phyloP scores from a whole-genome alignment of 2,888 invertebrate species.

The Machimus rusticus region DNA sequence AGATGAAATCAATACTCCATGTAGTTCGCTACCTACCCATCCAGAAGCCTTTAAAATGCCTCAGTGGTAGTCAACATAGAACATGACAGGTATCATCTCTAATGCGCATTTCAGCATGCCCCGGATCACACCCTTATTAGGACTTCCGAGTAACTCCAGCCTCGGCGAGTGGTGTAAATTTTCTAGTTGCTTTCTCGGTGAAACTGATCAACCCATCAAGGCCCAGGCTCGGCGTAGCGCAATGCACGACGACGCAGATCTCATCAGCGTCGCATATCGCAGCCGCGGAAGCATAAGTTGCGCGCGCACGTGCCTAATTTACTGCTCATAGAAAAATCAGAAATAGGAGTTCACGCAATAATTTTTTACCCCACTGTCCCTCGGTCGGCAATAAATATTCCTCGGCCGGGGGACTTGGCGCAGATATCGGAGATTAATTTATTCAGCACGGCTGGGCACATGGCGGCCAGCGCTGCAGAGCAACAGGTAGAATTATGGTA shows the following conservation, averaged over 20 bases:
- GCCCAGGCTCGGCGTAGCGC: not conserved
- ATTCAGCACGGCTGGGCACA: slow-evolving; percentile 19
- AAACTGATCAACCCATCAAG: slow-evolving; percentile 4
- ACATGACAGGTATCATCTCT: slow-evolving; percentile 12
- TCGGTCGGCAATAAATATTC: slow-evolving; percentile 24
- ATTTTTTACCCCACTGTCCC: slow-evolving; percentile 25
- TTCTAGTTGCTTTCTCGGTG: not conserved
- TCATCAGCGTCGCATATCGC: slow-evolving; percentile 1
- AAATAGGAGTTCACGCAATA: slow-evolving; percentile 37
- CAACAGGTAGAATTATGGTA: slow-evolving; percentile 38
- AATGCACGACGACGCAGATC: not conserved
- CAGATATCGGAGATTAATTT: slow-evolving; percentile 33
- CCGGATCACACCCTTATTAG: slow-evolving; percentile 1
- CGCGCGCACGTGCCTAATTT: slow-evolving; percentile 32
- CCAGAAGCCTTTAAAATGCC: not conserved
- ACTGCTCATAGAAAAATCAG: slow-evolving; percentile 36
- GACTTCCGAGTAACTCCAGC: not conserved
- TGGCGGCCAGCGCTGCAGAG: not conserved
- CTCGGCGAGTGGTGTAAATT: not conserved
- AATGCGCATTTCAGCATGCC: slow-evolving; percentile 1
- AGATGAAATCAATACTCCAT: not conserved
- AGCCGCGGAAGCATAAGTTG: not conserved
- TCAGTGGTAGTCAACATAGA: slow-evolving; percentile 1
- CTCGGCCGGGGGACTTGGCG: slow-evolving; percentile 5
- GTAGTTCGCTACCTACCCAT: not conserved